Evolutionary conservation across 1,140 invertebrate genomes (phyloP).

Genomic region (Calycopis cecrops): DNA sequence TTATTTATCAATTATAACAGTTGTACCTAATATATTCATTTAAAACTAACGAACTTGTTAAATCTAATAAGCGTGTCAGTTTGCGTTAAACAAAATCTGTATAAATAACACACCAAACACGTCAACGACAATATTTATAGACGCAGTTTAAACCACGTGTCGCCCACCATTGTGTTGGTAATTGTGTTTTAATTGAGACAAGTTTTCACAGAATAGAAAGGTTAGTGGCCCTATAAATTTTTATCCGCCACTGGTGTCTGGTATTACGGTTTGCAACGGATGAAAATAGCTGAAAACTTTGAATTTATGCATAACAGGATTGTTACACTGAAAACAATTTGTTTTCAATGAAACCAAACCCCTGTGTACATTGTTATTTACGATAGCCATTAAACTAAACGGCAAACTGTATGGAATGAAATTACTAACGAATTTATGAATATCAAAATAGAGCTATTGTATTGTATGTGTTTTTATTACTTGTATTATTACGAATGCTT

Average conservation of each 20-base stretch:
- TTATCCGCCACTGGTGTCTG: no score
- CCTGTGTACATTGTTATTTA: background rate
- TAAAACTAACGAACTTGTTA: no score
- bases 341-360: background rate
- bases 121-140: constrained; percentile 14
- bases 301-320: background rate
- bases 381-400: constrained; percentile 6
- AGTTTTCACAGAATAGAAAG: background rate
- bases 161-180: constrained; percentile 14
- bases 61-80: no score
- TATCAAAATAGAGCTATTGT: constrained; percentile 1
- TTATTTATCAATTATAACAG: no score
- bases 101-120: no score
- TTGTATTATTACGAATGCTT: background rate
- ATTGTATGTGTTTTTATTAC: background rate
- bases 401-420: constrained; percentile 5
- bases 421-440: constrained; percentile 3
- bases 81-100: no score
- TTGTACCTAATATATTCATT: no score
- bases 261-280: no score
- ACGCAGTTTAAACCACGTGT: constrained; percentile 13
- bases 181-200: constrained; percentile 15
- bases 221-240: background rate
- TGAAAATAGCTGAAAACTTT: no score
- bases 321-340: background rate